Conservation (phyloP, 2,888 invertebrate species). For the Clivina fossor region DNA sequence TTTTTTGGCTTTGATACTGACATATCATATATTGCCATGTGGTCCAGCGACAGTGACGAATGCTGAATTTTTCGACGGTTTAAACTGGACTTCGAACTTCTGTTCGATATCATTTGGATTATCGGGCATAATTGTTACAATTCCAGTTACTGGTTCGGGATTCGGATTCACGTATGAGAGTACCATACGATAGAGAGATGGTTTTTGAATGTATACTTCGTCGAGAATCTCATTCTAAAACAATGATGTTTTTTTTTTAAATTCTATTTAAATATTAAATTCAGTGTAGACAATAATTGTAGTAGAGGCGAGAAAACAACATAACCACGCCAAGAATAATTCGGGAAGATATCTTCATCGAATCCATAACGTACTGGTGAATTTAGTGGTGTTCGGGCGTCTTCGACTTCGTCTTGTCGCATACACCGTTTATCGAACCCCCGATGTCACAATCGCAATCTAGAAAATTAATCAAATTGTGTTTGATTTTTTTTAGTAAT, state of each 20-base stretch:
- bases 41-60: slow-evolving; percentile 81
- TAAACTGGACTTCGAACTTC: slow-evolving; percentile 72
- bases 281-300: slow-evolving; percentile 53
- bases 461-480: slow-evolving; percentile 45
- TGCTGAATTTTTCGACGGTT: slow-evolving; percentile 68
- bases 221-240: slow-evolving; percentile 89
- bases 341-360: slow-evolving; percentile 79
- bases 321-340: slow-evolving; percentile 96
- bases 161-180: slow-evolving; percentile 82
- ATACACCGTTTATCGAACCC: slow-evolving; percentile 82
- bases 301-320: slow-evolving; percentile 85
- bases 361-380: slow-evolving; percentile 76
- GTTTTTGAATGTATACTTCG: slow-evolving; percentile 69
- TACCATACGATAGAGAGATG: slow-evolving; percentile 70
- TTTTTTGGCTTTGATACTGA: slow-evolving; percentile 79
- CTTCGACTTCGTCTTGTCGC: slow-evolving; percentile 90
- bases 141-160: slow-evolving; percentile 72
- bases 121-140: slow-evolving; percentile 77
- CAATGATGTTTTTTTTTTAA: slow-evolving; percentile 16
- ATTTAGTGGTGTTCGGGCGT: slow-evolving; percentile 73
- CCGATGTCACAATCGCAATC: slow-evolving; percentile 96
- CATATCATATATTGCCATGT: slow-evolving; percentile 77
- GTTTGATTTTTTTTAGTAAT: too few relatives aligned
- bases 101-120: slow-evolving; percentile 78
- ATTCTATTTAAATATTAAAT: slow-evolving; percentile 10